These are phyloP conservation scores for Pammene aurita DNA, from an alignment of 2,888 invertebrate species.

Conservation along the genomic window DNA sequence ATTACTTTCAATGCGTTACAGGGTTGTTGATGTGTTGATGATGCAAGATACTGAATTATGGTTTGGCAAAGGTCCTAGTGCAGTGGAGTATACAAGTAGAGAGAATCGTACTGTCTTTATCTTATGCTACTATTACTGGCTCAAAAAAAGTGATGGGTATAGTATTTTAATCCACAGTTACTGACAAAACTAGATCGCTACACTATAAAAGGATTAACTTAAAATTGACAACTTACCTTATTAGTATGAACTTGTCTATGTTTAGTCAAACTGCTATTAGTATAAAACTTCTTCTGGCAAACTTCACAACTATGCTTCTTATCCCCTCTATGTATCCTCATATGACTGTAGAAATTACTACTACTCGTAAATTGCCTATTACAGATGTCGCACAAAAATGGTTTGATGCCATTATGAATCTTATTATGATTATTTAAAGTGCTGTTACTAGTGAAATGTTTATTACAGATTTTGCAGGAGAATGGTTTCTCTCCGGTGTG, in stretches of 20 bases:
- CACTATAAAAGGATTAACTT: no score
- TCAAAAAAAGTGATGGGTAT: no score
- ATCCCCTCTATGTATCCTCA: slow-evolving; percentile 21
- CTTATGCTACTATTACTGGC: no score
- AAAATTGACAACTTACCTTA: slow-evolving; percentile 4
- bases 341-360: slow-evolving; percentile 37
- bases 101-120: no score
- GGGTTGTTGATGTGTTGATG: no score
- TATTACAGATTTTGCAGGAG: slow-evolving; percentile 23
- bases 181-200: no score
- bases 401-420: slow-evolving; percentile 19
- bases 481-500: slow-evolving; percentile 33
- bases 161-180: no score
- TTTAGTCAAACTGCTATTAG: slow-evolving; percentile 21
- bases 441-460: slow-evolving; percentile 33
- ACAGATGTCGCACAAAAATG: slow-evolving; percentile 33
- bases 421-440: slow-evolving; percentile 28
- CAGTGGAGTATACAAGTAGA: no score
- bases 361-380: slow-evolving; percentile 32
- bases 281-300: slow-evolving; percentile 21
- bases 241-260: slow-evolving; percentile 15
- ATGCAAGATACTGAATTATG: no score
- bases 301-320: slow-evolving; percentile 19
- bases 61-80: no score
- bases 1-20: no score